Percentiles rank a stretch among this genome's conserved stretches.
Evolutionary conservation across 2,797 vertebrate genomes (phyloP).

Genomic region (Neosalanx taihuensis): DNA sequence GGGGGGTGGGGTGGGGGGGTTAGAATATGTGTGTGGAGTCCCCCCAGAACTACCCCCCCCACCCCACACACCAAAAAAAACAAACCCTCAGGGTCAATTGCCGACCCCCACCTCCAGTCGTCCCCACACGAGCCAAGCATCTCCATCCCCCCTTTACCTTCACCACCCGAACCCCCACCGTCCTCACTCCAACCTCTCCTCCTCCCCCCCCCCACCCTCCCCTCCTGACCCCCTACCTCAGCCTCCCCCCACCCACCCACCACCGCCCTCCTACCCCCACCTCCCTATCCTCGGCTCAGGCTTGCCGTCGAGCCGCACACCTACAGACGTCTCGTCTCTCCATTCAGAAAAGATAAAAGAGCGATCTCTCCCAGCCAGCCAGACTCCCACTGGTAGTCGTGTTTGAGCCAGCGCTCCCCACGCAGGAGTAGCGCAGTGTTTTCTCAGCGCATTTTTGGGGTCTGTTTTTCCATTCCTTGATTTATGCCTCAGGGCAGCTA

Average conservation of each 20-base stretch:
- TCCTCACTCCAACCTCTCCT: too few relatives aligned
- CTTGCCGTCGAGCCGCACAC: too few relatives aligned
- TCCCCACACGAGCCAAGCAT: not conserved
- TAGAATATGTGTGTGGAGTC: conserved; percentile 67
- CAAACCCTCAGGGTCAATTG: conserved; percentile 13
- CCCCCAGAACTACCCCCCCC: conserved; percentile 28
- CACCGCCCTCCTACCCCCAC: conserved; percentile 5
- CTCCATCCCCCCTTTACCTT: not conserved
- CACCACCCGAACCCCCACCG: too few relatives aligned
- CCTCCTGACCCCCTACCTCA: not conserved
- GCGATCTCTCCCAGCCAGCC: conserved; percentile 33
- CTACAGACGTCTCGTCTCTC: not conserved
- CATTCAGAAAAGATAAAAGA: conserved; percentile 43
- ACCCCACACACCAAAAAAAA: conserved; percentile 57
- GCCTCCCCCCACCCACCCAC: not conserved
- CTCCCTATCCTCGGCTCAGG: not conserved
- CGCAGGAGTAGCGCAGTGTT: conserved; percentile 61
- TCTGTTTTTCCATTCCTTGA: conserved; percentile 77
- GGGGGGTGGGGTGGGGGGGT: conserved; percentile 58
- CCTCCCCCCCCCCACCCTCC: not conserved
- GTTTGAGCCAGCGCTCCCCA: conserved; percentile 53
- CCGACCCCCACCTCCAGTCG: conserved; percentile 12
- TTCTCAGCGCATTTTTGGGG: conserved; percentile 71
- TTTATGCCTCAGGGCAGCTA: conserved; percentile 75
- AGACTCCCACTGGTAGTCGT: conserved; percentile 32